A percentile compares a stretch with the other conserved stretches of the same genome.
Conservation (phyloP, 2,113 vertebrate species). For the Irena cyanogastra region DNA sequence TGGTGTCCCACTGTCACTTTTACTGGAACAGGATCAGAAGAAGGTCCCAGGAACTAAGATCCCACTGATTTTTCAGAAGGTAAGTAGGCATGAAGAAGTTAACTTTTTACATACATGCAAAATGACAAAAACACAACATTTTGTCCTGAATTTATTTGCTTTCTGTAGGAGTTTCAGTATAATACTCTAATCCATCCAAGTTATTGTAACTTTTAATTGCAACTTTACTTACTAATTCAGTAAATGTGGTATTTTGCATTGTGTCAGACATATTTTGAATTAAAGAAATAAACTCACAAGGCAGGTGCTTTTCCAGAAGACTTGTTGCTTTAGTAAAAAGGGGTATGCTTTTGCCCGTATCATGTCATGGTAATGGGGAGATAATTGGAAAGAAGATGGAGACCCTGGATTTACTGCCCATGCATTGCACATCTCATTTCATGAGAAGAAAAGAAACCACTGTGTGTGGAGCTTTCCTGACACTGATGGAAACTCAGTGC, state of each 20-base stretch:
- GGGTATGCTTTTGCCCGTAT: background rate
- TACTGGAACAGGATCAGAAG: conserved; percentile 94
- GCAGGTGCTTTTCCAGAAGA: background rate
- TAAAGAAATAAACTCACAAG: background rate
- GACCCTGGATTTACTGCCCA: background rate
- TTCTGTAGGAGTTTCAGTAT: background rate
- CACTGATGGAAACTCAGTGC: background rate
- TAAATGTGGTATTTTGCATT: background rate
- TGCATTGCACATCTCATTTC: background rate
- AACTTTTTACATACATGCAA: background rate
- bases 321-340: background rate
- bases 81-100: conserved; percentile 52
- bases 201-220: conserved; percentile 37
- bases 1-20: conserved; percentile 80
- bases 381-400: background rate
- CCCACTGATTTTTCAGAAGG: conserved; percentile 90
- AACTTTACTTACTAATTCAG: background rate
- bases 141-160: background rate
- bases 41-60: conserved; percentile 81
- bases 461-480: background rate
- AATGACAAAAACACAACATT: background rate
- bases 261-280: background rate
- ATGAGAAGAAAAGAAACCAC: background rate
- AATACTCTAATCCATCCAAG: conserved; percentile 6
- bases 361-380: background rate